Evolutionary conservation across 92 coral and sea anemone genomes (phyloP), one percentile per base, ranked within the genome.

Genomic region (Plumapathes pennacea): DNA sequence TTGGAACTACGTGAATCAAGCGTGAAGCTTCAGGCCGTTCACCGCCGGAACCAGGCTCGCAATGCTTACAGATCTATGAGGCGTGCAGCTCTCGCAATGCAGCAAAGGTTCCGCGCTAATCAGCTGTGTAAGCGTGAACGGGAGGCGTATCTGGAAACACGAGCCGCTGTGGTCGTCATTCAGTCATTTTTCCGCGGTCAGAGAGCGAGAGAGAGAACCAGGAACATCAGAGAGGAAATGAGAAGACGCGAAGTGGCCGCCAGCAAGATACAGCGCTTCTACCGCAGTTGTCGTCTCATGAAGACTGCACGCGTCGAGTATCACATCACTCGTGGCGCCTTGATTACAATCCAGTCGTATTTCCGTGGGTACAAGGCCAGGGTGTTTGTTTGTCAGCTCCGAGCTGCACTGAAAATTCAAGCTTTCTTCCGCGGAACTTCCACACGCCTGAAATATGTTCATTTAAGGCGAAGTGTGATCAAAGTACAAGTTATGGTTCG

Each of bases 301-400:
- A 45, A 69, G 57, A 43, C 56, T n/a, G 64, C 72, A 11, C 49
- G 50, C 32, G 28, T 42, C 40, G 56, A 50, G 18, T 94, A 67
- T 57, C 95, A 84, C 50, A 32, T 50, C 25, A 70, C 63, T 3
- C 76, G 95, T 12, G 72, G 77, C 2, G 92, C 96, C 4, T 57
- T 82, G 25, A 77, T 84, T 12, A 73, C 86, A 10, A 43, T 94
- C 4, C 99, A 92, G 64, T 66, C 96, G 6, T 73, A 60, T 3
- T 84, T 49, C 57, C 91, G 97, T 32, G 84, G 87, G 50, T 60
- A 62, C 38, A 44, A 34, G 10, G 89, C 83, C 15, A 79, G 83
- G 53, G 54, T 30, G 46, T 46, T 48, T 28, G 41, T 63, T 19
- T 57, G 40, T 37, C 40, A 70, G 32, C 64, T 88, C 5, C 78